Conservation (phyloP, 2,113 vertebrate genomes). For the Pseudopipra pipra region DNA sequence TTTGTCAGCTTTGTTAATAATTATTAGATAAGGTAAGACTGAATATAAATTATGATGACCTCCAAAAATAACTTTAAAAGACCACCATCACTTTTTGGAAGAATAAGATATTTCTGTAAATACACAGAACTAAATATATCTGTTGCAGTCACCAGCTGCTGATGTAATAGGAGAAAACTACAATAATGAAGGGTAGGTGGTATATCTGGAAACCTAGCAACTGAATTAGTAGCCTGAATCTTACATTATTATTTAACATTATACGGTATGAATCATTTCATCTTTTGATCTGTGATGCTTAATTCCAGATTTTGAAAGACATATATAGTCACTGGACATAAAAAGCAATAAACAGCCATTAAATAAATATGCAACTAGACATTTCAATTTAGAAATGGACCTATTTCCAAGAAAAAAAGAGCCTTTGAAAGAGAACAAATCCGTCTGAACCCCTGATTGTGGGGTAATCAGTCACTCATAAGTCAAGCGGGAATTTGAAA, state of each 20-base stretch:
- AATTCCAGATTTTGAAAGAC: not conserved
- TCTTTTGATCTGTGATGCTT: not conserved
- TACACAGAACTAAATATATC: not conserved
- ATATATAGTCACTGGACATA: not conserved
- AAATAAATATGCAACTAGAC: not conserved
- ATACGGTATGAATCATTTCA: not conserved
- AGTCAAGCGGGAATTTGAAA: not conserved
- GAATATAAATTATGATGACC: not conserved
- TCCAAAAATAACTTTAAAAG: not conserved
- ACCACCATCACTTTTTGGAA: not conserved
- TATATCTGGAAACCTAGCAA: not conserved
- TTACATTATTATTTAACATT: not conserved
- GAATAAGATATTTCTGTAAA: not conserved
- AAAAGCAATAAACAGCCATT: not conserved
- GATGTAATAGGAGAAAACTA: not conserved
- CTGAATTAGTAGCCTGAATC: not conserved
- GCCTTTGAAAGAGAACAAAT: not conserved
- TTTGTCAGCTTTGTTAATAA: not conserved
- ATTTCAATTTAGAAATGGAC: not conserved
- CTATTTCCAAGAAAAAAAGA: not conserved
- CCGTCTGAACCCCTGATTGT: not conserved
- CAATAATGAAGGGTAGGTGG: not conserved
- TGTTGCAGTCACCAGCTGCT: not conserved
- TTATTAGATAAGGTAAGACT: not conserved
- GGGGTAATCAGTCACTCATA: not conserved